phyloP scores from a whole-genome alignment of 2,888 invertebrate genomes.

The Spisula solida region DNA sequence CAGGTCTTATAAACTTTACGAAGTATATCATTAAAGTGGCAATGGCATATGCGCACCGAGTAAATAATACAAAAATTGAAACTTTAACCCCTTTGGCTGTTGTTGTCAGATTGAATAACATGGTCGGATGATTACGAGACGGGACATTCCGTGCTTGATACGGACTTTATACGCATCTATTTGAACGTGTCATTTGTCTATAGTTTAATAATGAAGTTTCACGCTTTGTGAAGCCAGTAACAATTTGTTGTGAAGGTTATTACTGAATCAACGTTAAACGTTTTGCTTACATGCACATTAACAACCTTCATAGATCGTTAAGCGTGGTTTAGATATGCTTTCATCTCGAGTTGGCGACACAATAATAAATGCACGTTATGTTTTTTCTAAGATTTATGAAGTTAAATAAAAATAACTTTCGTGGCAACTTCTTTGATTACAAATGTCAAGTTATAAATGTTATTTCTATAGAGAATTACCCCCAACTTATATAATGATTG shows the following conservation, averaged over 20 bases:
- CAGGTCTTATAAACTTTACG: background rate
- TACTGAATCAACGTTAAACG: background rate
- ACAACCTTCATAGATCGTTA: background rate
- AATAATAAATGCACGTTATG: background rate
- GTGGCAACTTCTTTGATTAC: background rate
- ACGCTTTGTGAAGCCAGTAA: background rate
- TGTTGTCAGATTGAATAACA: background rate
- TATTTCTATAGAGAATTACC: no score
- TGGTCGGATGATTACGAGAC: background rate
- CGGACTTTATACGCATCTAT: background rate
- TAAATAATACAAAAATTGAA: background rate
- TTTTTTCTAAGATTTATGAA: background rate
- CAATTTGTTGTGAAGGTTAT: background rate
- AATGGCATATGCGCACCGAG: background rate
- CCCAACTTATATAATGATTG: no score
- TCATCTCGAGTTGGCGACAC: background rate
- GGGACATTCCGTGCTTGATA: slow-evolving; percentile 10
- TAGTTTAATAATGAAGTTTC: background rate
- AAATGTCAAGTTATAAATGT: no score
- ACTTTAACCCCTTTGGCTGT: background rate
- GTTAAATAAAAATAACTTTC: no score
- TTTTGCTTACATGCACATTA: background rate
- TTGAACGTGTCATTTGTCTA: background rate
- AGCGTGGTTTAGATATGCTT: background rate
- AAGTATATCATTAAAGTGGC: background rate